phyloP scores from a whole-genome alignment of 2,888 invertebrate species.

The Dorcus hopei region DNA sequence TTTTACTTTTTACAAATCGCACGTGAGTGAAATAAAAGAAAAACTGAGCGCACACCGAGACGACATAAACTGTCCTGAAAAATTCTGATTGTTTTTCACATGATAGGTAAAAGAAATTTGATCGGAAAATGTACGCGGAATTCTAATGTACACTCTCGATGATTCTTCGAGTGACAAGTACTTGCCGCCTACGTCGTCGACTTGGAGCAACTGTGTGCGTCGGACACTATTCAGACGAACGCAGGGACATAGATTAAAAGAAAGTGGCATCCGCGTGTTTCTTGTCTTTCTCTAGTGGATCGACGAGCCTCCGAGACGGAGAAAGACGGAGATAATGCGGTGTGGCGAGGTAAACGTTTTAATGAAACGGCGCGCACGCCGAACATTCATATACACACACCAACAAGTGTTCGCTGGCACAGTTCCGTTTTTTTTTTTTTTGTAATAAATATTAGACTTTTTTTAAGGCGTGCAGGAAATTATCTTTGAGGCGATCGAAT shows the following conservation, averaged over 20 bases:
- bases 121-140: too few relatives aligned
- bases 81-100: too few relatives aligned
- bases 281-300: slow-evolving; percentile 2
- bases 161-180: background rate
- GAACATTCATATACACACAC: slow-evolving; percentile 3
- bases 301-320: background rate
- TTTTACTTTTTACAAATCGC: background rate
- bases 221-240: slow-evolving; percentile 6
- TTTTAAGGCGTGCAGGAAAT: too few relatives aligned
- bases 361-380: slow-evolving; percentile 3
- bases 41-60: background rate
- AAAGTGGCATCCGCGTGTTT: slow-evolving; percentile 33
- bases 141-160: too few relatives aligned
- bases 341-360: background rate
- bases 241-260: slow-evolving; percentile 18
- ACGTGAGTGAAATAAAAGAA: slow-evolving; percentile 3
- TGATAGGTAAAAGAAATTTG: too few relatives aligned
- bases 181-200: slow-evolving; percentile 8
- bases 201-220: slow-evolving; percentile 12
- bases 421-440: slow-evolving; percentile 4
- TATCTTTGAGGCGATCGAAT: too few relatives aligned
- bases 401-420: slow-evolving; percentile 12
- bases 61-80: background rate
- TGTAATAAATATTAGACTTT: too few relatives aligned
- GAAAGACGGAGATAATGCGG: background rate